phyloP scores from a whole-genome alignment of 2,888 invertebrate species.

The Noctua fimbriata region DNA sequence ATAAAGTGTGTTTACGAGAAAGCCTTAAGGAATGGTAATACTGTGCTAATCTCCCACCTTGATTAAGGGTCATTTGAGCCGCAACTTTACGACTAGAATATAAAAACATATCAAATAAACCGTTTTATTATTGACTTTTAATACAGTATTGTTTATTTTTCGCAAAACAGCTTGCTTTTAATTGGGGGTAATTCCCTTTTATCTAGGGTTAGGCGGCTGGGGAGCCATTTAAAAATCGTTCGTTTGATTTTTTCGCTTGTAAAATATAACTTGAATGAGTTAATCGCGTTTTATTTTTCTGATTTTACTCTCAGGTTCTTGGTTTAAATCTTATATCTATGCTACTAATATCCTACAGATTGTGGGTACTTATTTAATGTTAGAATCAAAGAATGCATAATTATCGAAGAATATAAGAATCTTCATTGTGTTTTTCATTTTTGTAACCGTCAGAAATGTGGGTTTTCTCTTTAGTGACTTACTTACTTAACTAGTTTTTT shows the following conservation, averaged over 20 bases:
- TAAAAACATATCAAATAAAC: slow-evolving; percentile 57
- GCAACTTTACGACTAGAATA: slow-evolving; percentile 61
- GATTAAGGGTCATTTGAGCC: slow-evolving; percentile 66
- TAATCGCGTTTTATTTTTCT: background rate
- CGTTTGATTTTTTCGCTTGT: background rate
- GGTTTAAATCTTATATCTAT: background rate
- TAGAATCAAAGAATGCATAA: background rate
- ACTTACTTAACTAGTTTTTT: too few relatives aligned
- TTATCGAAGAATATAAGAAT: background rate
- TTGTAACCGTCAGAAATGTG: background rate
- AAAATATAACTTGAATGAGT: slow-evolving; percentile 2
- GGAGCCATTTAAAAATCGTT: slow-evolving; percentile 19
- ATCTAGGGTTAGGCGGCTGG: background rate
- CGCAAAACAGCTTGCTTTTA: slow-evolving; percentile 11
- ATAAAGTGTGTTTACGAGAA: slow-evolving; percentile 46
- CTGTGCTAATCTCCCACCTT: slow-evolving; percentile 58
- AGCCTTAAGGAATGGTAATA: slow-evolving; percentile 53
- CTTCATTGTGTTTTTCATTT: background rate
- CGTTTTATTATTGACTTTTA: slow-evolving; percentile 54
- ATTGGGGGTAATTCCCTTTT: background rate
- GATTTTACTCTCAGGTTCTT: background rate
- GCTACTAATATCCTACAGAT: background rate
- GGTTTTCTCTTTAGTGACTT: too few relatives aligned
- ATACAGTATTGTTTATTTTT: slow-evolving; percentile 40
- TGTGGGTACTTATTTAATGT: background rate